Evolutionary conservation across 1,140 invertebrate species (phyloP).

Genomic region (Gonatopus flavifemur): DNA sequence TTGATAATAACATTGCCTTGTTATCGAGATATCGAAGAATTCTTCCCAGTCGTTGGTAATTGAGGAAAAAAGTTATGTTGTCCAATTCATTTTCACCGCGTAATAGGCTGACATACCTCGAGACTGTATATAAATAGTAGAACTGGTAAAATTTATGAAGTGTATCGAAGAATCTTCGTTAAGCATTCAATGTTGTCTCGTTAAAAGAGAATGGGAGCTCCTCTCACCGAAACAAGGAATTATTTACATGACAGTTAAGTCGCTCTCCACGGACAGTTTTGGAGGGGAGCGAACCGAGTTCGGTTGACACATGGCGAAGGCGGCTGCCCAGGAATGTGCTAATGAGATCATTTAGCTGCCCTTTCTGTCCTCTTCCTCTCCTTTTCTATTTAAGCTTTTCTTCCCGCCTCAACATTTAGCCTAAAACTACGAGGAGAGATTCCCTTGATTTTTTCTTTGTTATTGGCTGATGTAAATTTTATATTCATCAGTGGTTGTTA

Average conservation of each 20-base stretch:
- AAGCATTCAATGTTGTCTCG: conserved; percentile 13
- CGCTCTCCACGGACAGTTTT: conserved; percentile 35
- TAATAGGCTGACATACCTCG: no score
- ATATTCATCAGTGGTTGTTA: no score
- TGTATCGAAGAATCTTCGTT: conserved; percentile 18
- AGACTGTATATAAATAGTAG: no score
- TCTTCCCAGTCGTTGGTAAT: no score
- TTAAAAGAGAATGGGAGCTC: neutral
- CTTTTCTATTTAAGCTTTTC: conserved; percentile 28
- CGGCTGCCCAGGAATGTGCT: conserved; percentile 52
- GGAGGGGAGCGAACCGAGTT: conserved; percentile 30
- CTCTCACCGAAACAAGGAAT: conserved; percentile 37
- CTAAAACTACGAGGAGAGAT: conserved; percentile 8
- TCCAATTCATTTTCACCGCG: no score
- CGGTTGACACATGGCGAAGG: conserved; percentile 49
- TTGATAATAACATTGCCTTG: no score
- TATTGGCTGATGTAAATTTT: no score
- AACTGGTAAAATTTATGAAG: no score
- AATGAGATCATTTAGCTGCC: conserved; percentile 56
- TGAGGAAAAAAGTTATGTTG: no score
- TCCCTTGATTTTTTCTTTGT: no score
- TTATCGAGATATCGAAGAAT: no score
- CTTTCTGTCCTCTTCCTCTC: conserved; percentile 16
- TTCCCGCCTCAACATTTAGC: conserved; percentile 27
- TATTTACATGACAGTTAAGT: conserved; percentile 48